Evolutionary conservation across 2,113 vertebrate species (phyloP).

Genomic region (Limanda limanda): DNA sequence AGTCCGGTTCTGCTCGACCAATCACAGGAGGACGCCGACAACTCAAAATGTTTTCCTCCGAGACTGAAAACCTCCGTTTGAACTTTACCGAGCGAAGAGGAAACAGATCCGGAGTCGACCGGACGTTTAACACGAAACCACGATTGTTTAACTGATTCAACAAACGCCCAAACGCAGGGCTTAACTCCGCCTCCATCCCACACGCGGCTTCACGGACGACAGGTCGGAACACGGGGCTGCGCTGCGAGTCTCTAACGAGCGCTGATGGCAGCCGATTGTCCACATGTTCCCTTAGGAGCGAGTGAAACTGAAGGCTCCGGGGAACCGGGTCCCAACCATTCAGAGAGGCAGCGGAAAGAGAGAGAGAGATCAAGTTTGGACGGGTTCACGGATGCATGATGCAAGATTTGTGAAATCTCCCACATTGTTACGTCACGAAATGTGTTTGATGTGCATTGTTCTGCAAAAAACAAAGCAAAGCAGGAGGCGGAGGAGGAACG

Average conservation of each 20-base stretch:
- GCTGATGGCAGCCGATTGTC: no score
- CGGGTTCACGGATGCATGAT: conserved; percentile 24
- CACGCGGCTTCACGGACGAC: no score
- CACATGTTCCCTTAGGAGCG: no score
- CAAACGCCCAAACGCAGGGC: conserved; percentile 19
- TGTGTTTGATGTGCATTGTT: conserved; percentile 26
- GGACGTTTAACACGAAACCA: no score
- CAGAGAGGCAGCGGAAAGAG: background rate
- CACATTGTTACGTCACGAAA: conserved; percentile 11
- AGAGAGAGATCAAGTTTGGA: background rate
- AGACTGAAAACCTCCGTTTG: no score
- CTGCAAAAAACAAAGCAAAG: background rate
- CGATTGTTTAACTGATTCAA: background rate
- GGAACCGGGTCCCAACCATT: background rate
- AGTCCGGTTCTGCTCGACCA: conserved; percentile 12
- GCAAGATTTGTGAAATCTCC: conserved; percentile 43
- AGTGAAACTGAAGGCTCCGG: background rate
- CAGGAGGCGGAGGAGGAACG: background rate
- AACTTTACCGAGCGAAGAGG: no score
- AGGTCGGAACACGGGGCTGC: no score
- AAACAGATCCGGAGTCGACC: no score
- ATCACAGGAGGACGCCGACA: background rate
- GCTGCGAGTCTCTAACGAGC: no score
- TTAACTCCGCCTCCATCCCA: conserved; percentile 19
- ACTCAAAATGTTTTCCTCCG: no score